Evolutionary conservation across 2,113 vertebrate species (phyloP), one percentile per base, ranked within the genome.

Genomic region (Atherinomorus stipes): DNA sequence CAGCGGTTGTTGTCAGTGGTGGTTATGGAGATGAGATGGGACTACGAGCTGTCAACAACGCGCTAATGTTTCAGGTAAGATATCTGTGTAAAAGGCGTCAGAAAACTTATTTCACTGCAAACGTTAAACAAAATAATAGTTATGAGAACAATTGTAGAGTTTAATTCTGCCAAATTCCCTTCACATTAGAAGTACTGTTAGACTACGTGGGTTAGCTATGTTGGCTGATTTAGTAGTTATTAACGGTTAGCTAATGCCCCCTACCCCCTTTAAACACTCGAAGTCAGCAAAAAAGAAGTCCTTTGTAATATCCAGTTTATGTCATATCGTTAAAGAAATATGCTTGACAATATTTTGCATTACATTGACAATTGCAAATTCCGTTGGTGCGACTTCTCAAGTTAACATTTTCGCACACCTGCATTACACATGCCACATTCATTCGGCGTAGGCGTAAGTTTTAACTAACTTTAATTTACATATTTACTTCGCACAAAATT

Each of bases 11-110:
- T 94, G 93, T 94, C 90, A 90, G 45, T 81, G 84, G 93, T 94
- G 92, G 93, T 93, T 93, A 94, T 94, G 93, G 94, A 91, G 94
- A 95, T 91, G 74, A 71, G 22, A 81, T 82, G 78, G 74, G 53
- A 63, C 23, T 51, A 9, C 62, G 22, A 75, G 52, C 40, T 86
- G 83, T 86, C 85, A 86, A 73, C 58, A 44, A 23, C 34, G 42
- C 64, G 25, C 77, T 84, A 66, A 89, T 86, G 82, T 89, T 81
- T n/a, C 57, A n/a, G 90, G 86, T 85, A 80, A 89, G 79, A 75
- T 70, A 19, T 50, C 12, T 64, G 37, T 64, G 1, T 40, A 65
- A 62, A 40, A n/a, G 4, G 21, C 4, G 2, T 11, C n/a, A 21
- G 11, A 45, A 49, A 25, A 22, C 11, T n/a, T n/a, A n/a, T n/a